phyloP scores from a whole-genome alignment of 2,113 vertebrate species.

The Psilopsiagon aymara region DNA sequence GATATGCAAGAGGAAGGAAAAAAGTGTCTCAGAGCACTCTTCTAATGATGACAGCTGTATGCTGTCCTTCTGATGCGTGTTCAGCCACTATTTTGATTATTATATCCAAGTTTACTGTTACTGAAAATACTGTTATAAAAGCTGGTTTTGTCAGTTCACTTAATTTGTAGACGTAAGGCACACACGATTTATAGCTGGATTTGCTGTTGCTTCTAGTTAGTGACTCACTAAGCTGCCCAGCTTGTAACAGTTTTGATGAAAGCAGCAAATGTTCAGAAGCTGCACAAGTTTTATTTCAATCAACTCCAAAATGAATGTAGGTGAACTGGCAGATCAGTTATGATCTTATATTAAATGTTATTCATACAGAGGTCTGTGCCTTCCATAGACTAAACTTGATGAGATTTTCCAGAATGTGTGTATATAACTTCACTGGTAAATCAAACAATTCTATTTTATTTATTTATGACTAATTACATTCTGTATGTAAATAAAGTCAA shows the following conservation, averaged over 20 bases:
- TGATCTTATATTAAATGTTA: neutral
- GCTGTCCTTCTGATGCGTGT: neutral
- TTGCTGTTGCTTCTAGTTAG: slow-evolving; percentile 10
- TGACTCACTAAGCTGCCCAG: neutral
- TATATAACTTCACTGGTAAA: neutral
- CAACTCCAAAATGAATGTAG: neutral
- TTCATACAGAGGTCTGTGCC: neutral
- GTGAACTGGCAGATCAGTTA: neutral
- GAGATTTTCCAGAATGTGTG: neutral
- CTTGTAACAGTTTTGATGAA: neutral
- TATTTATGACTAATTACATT: slow-evolving; percentile 8
- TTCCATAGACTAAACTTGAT: neutral
- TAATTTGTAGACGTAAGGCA: neutral
- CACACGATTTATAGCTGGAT: neutral
- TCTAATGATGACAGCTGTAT: neutral
- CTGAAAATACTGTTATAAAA: neutral
- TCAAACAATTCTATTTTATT: neutral
- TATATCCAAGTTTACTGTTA: neutral
- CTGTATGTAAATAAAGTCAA: neutral
- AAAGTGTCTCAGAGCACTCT: neutral
- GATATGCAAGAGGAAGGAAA: neutral
- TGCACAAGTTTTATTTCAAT: neutral
- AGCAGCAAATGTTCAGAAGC: neutral
- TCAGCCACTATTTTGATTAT: neutral
- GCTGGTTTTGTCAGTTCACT: neutral